Evolutionary conservation across 2,113 vertebrate genomes (phyloP).

Genomic region (Glaucomys volans): DNA sequence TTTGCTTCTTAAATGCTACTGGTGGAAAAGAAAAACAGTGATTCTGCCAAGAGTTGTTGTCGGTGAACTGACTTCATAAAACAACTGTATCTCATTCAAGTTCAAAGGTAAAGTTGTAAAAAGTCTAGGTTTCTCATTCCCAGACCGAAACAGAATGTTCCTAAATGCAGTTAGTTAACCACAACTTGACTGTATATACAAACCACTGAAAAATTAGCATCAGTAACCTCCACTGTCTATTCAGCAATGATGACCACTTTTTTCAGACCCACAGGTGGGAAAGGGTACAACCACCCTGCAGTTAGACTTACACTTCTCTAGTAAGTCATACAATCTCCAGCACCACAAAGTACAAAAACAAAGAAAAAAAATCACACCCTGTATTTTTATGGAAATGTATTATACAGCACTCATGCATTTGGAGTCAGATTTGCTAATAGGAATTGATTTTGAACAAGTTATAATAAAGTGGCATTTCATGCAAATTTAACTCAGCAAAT

Average conservation of each 20-base stretch:
- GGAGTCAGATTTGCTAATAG: neutral
- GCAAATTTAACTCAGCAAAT: conserved; percentile 26
- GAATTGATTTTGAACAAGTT: conserved; percentile 31
- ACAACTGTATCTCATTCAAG: neutral
- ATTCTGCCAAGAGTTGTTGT: neutral
- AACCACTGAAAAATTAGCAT: neutral
- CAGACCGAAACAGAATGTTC: neutral
- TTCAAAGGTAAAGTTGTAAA: conserved; percentile 25
- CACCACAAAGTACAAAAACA: too few species aligned
- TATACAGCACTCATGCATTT: neutral
- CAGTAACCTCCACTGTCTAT: neutral
- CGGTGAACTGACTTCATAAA: neutral
- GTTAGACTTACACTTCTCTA: neutral
- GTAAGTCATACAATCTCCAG: neutral
- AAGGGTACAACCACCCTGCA: neutral
- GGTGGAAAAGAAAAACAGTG: conserved; percentile 12
- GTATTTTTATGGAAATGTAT: neutral
- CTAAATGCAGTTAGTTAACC: neutral
- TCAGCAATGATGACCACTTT: neutral
- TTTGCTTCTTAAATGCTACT: neutral
- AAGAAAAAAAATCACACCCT: neutral
- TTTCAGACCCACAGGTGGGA: neutral
- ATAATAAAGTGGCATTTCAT: neutral
- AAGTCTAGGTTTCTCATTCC: neutral
- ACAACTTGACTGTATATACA: neutral